Conservation (phyloP, 2,888 invertebrate species). For the Augochlorella aurata region DNA sequence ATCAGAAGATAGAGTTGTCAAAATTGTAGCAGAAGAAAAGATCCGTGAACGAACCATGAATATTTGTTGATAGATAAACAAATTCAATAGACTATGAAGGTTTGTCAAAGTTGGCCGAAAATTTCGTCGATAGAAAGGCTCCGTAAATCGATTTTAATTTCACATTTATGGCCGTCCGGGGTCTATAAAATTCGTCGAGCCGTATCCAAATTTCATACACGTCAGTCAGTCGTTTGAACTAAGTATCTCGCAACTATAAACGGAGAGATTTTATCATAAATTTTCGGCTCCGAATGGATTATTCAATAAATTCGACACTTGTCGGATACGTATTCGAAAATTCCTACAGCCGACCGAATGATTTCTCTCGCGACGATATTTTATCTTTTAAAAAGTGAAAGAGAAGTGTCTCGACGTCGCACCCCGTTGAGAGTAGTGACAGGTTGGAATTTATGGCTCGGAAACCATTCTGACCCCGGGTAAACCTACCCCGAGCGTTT, state of each 20-base stretch:
- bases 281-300: neutral
- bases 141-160: neutral
- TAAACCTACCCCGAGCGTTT: neutral
- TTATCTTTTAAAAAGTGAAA: conserved; percentile 11
- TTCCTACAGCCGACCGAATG: neutral
- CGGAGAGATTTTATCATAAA: neutral
- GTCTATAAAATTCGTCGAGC: neutral
- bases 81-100: neutral
- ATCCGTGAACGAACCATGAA: neutral
- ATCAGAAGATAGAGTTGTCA: neutral
- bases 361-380: neutral
- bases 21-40: neutral
- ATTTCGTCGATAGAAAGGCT: neutral
- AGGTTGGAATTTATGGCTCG: conserved; percentile 22
- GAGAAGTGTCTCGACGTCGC: neutral
- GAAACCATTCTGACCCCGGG: conserved; percentile 3
- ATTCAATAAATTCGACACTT: neutral
- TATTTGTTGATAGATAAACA: neutral
- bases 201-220: neutral
- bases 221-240: neutral
- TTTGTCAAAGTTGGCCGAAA: neutral
- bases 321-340: neutral
- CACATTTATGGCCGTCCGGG: neutral
- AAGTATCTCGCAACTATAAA: neutral
- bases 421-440: neutral